Evolutionary conservation across 2,888 invertebrate genomes (phyloP), one percentile per base, ranked within the genome.

Genomic region (Laothoe populi): DNA sequence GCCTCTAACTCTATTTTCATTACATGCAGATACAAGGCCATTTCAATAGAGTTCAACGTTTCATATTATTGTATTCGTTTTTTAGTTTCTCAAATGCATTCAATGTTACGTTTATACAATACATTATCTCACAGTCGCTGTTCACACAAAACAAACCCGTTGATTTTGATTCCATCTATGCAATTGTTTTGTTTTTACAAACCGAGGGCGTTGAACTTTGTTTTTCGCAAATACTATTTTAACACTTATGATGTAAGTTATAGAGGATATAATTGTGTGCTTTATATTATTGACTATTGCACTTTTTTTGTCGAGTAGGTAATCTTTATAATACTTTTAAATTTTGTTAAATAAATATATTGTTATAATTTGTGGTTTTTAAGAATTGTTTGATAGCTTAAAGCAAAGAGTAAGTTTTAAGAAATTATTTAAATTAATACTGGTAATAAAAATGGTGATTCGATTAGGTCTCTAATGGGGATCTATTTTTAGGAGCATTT

Each of bases 131-230:
- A 53, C 53, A 49, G 26, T 1, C 49, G 31, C 26, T 16, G 31
- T 53, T 53, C 53, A 53, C 31, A 49, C 49, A 35, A 53, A 53
- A 49, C n/a, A 26, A n/a, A 31, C 31, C 19, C 23, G 24, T 24
- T 48, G 23, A 48, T 48, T 48, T 31, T 53, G 31, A 53, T 53
- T 53, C 26, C 49, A 57, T 59, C 61, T n/a, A 49, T 62, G 66
- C 61, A 67, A 62, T 64, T 66, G 64, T 58, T 40, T 7, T 24
- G n/a, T 48, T 31, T 16, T 26, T 49, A 31, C 53, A 53, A 53
- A 53, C 19, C 10, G 53, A 31, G 53, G 24, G 21, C 19, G 31
- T 19, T 53, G n/a, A 53, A 16, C 53, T 53, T 4, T 16, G 19
- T 21, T 21, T 53, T 44, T 44, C 4, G 19, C 19, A 19, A 19